phyloP scores from a whole-genome alignment of 2,888 invertebrate genomes.

The Synanthedon andrenaeformis region DNA sequence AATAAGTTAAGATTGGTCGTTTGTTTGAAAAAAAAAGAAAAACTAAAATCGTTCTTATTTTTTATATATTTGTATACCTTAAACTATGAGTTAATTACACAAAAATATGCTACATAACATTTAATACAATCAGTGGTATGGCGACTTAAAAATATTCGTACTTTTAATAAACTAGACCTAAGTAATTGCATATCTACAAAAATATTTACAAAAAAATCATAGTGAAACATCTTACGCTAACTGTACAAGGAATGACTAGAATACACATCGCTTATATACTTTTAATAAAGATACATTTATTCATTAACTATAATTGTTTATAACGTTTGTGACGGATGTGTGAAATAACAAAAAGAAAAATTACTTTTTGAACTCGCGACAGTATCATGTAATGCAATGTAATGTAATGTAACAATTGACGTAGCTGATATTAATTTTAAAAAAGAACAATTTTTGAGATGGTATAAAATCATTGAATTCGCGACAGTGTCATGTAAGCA shows the following conservation, averaged over 20 bases:
- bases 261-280: slow-evolving; percentile 7
- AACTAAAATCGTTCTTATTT: not conserved
- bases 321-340: too few relatives aligned
- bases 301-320: not conserved
- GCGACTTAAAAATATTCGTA: slow-evolving; percentile 1
- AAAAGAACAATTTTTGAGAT: too few relatives aligned
- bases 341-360: too few relatives aligned
- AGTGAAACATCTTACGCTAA: slow-evolving; percentile 8
- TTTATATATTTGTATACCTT: slow-evolving; percentile 22
- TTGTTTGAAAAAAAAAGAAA: too few relatives aligned
- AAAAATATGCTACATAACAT: slow-evolving; percentile 53
- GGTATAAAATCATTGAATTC: too few relatives aligned
- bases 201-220: slow-evolving; percentile 25
- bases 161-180: slow-evolving; percentile 6
- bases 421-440: too few relatives aligned
- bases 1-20: too few relatives aligned
- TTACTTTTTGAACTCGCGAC: too few relatives aligned
- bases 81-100: slow-evolving; percentile 33
- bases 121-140: slow-evolving; percentile 23
- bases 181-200: slow-evolving; percentile 26
- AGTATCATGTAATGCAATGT: too few relatives aligned
- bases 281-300: not conserved
- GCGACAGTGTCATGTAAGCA: too few relatives aligned
- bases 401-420: too few relatives aligned
- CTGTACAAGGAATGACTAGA: slow-evolving; percentile 65